A percentile compares a stretch with the other conserved stretches of the same genome.
These are phyloP conservation scores for Pogonomyrmex californicus DNA, from an alignment of 1,140 invertebrate species.

Conservation along the genomic window DNA sequence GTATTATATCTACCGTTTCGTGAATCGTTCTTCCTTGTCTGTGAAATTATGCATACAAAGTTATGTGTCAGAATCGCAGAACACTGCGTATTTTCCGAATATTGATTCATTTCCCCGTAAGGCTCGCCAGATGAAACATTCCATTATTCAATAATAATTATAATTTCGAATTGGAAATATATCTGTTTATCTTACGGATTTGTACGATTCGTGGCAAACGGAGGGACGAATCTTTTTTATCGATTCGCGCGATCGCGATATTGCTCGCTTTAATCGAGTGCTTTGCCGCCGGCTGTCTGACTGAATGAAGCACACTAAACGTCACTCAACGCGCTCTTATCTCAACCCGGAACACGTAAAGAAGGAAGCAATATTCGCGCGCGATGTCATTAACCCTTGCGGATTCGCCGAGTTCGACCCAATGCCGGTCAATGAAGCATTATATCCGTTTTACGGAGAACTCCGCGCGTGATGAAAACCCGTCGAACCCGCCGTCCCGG, in stretches of 20 bases:
- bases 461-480: slow-evolving; percentile 48
- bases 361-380: slow-evolving; percentile 35
- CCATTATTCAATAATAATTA: too few relatives aligned
- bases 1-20: not conserved
- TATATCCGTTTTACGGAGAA: slow-evolving; percentile 66
- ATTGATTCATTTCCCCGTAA: not conserved
- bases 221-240: not conserved
- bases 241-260: not conserved
- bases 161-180: too few relatives aligned
- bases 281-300: not conserved
- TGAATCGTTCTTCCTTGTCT: not conserved
- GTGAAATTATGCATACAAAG: not conserved
- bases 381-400: slow-evolving; percentile 69
- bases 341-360: slow-evolving; percentile 52
- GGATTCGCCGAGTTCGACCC: slow-evolving; percentile 50
- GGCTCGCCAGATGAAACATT: not conserved
- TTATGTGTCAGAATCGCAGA: not conserved
- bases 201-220: not conserved
- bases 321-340: slow-evolving; percentile 7
- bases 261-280: not conserved
- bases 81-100: not conserved
- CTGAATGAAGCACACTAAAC: not conserved
- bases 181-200: not conserved
- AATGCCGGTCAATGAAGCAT: slow-evolving; percentile 30
- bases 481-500: not conserved